Conservation (phyloP, 2,888 invertebrate genomes). For the Drosophila macrospina region DNA sequence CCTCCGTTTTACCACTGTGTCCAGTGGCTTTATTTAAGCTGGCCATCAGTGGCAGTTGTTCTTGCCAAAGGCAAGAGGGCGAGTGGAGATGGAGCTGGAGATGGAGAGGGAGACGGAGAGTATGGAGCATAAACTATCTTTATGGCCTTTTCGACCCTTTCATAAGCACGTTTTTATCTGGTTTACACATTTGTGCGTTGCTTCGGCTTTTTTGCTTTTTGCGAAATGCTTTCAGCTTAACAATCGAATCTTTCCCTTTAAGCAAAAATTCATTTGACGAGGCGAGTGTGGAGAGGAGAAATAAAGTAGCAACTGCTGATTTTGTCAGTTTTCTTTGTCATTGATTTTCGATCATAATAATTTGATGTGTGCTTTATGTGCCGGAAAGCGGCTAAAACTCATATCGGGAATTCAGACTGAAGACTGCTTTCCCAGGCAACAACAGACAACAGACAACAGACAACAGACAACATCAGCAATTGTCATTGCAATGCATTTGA, state of each 20-base stretch:
- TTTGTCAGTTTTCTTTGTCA: slow-evolving; percentile 76
- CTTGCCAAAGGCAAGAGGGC: slow-evolving; percentile 33
- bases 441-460: slow-evolving; percentile 25
- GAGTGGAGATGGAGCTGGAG: neutral
- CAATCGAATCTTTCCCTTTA: slow-evolving; percentile 38
- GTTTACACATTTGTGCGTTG: slow-evolving; percentile 72
- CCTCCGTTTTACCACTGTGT: slow-evolving; percentile 14
- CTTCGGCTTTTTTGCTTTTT: neutral
- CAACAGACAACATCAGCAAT: slow-evolving; percentile 43
- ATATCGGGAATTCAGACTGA: slow-evolving; percentile 18
- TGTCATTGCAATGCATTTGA: slow-evolving; percentile 70
- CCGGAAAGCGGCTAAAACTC: slow-evolving; percentile 58
- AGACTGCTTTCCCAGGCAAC: slow-evolving; percentile 18
- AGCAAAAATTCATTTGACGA: neutral
- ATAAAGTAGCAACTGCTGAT: slow-evolving; percentile 58
- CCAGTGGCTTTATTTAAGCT: slow-evolving; percentile 60
- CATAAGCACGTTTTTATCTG: slow-evolving; percentile 77
- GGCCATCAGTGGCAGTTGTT: slow-evolving; percentile 51
- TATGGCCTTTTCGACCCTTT: slow-evolving; percentile 67
- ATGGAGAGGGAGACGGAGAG: neutral
- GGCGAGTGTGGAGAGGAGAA: neutral
- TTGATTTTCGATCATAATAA: slow-evolving; percentile 78
- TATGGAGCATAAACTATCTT: slow-evolving; percentile 67
- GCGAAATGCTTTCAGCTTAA: slow-evolving; percentile 17
- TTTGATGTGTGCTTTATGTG: slow-evolving; percentile 72